Evolutionary conservation across 2,113 vertebrate genomes (phyloP).

Genomic region (Hipposideros armiger): DNA sequence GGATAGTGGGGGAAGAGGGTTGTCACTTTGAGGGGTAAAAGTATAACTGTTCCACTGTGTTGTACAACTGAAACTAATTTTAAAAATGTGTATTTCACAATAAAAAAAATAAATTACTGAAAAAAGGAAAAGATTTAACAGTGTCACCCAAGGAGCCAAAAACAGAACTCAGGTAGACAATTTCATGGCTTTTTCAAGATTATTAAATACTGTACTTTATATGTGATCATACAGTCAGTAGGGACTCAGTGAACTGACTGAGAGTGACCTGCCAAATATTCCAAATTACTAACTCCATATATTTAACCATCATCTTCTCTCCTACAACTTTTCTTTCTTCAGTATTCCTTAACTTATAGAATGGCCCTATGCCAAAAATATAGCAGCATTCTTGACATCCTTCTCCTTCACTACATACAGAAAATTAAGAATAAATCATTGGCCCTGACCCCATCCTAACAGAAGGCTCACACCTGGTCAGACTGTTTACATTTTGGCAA

Average conservation of each 20-base stretch:
- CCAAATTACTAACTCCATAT: not conserved
- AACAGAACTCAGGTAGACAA: not conserved
- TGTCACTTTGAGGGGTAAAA: no score
- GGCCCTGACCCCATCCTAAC: not conserved
- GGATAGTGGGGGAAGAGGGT: no score
- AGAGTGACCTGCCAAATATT: not conserved
- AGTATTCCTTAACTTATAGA: not conserved
- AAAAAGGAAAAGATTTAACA: not conserved
- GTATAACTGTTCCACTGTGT: no score
- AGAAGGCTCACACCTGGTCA: not conserved
- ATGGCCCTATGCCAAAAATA: not conserved
- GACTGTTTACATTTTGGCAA: not conserved
- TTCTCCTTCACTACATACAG: not conserved
- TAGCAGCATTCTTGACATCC: not conserved
- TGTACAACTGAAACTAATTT: no score
- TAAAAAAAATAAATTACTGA: no score
- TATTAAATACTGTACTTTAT: not conserved
- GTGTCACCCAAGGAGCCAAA: not conserved
- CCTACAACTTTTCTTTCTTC: not conserved
- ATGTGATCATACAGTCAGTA: not conserved
- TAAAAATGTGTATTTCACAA: no score
- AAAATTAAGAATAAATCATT: constrained; percentile 23
- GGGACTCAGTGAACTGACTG: not conserved
- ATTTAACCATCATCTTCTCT: constrained; percentile 68
- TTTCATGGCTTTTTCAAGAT: not conserved